phyloP scores from a whole-genome alignment of 2,113 vertebrate species.

The Pseudolaguvia tuberculata region DNA sequence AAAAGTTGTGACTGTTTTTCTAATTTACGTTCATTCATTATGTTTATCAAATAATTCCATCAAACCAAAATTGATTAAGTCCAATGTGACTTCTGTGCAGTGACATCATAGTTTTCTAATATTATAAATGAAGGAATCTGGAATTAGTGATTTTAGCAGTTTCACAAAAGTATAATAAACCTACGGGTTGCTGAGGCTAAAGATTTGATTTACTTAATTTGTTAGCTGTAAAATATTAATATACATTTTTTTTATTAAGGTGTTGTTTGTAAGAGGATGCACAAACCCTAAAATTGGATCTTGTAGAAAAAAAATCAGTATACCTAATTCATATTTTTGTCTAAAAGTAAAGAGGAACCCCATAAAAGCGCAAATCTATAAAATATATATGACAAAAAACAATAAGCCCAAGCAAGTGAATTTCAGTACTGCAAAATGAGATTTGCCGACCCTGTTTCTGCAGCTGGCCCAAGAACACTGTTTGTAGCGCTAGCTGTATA shows the following conservation, averaged over 20 bases:
- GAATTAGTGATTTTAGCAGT: neutral
- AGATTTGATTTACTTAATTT: neutral
- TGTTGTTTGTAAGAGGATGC: neutral
- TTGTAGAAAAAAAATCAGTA: neutral
- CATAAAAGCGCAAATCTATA: neutral
- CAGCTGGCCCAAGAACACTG: conserved; percentile 1
- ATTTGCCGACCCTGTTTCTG: conserved; percentile 19
- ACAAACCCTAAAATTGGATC: neutral
- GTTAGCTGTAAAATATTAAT: neutral
- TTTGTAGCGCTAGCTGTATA: conserved; percentile 13
- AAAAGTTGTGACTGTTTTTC: neutral
- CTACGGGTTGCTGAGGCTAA: neutral
- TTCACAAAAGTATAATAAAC: neutral
- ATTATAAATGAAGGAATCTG: neutral
- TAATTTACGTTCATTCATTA: neutral
- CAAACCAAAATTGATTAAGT: neutral
- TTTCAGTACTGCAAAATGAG: conserved; percentile 21
- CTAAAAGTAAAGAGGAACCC: neutral
- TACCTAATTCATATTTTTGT: neutral
- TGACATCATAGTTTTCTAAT: neutral
- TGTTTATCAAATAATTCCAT: neutral
- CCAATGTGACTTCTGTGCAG: neutral
- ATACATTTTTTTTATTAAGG: neutral
- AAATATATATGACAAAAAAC: conserved; percentile 10
- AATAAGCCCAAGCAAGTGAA: conserved; percentile 3